These are phyloP conservation scores for Acrocyrtus sp. DNA, from an alignment of 2,888 invertebrate genomes.

Conservation along the genomic window DNA sequence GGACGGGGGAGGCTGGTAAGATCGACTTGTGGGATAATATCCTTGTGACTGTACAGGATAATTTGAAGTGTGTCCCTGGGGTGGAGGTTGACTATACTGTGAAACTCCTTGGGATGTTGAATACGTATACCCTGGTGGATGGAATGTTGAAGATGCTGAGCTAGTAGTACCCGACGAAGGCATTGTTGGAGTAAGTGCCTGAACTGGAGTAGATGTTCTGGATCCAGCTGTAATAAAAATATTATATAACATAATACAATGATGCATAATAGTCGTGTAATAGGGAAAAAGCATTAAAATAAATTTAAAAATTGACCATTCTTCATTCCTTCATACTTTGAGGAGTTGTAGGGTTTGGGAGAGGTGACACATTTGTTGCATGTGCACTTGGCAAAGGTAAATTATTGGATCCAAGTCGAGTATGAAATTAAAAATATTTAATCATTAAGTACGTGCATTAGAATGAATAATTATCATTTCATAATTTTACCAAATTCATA, in stretches of 20 bases:
- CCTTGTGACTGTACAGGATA: too few species aligned
- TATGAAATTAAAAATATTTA: too few species aligned
- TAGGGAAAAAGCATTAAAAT: too few species aligned
- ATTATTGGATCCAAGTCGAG: too few species aligned
- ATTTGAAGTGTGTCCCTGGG: too few species aligned
- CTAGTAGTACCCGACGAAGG: constrained; percentile 8
- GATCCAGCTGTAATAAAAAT: constrained; percentile 32
- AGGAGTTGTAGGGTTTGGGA: constrained; percentile 41
- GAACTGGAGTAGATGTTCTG: constrained; percentile 48
- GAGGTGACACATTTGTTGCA: constrained; percentile 42
- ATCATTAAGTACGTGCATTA: not conserved
- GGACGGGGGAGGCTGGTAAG: too few species aligned
- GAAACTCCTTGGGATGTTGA: constrained; percentile 9
- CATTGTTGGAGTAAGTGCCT: constrained; percentile 41
- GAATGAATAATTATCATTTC: not conserved
- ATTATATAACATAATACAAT: not conserved
- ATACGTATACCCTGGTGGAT: constrained; percentile 9
- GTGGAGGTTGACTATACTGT: not conserved
- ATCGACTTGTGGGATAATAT: too few species aligned
- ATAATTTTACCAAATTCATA: not conserved
- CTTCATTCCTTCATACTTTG: constrained; percentile 36
- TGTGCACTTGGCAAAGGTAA: constrained; percentile 18
- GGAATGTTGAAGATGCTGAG: not conserved
- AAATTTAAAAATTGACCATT: too few species aligned
- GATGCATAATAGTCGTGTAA: too few species aligned